Evolutionary conservation across 1,140 invertebrate species (phyloP).

Genomic region (Pseudomyrmex gracilis): DNA sequence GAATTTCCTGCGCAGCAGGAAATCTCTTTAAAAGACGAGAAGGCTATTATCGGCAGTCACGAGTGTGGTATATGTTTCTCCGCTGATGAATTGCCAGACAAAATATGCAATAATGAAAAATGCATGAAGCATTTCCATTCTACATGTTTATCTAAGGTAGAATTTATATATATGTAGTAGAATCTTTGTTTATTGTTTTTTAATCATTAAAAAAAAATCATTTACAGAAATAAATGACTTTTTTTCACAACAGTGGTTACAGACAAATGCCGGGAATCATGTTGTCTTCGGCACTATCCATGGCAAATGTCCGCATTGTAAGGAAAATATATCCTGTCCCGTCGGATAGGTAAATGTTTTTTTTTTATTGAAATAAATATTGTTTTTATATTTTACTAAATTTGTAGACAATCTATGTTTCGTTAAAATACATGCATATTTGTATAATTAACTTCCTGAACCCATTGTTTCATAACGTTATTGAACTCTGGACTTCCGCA

Average conservation of each 20-base stretch:
- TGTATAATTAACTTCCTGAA: constrained; percentile 66
- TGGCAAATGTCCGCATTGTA: constrained; percentile 82
- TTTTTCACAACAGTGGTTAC: constrained; percentile 81
- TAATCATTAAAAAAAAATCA: constrained; percentile 13
- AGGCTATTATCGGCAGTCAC: constrained; percentile 75
- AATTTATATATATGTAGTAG: constrained; percentile 24
- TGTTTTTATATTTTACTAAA: background rate
- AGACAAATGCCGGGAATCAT: constrained; percentile 78
- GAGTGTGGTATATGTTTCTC: constrained; percentile 84
- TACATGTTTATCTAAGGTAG: constrained; percentile 79
- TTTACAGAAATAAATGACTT: background rate
- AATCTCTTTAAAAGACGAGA: constrained; percentile 17
- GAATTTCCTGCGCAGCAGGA: constrained; percentile 75
- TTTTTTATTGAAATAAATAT: constrained; percentile 4
- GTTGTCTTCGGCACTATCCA: constrained; percentile 80
- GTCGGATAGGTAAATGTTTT: constrained; percentile 48
- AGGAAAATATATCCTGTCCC: constrained; percentile 78
- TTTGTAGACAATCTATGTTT: constrained; percentile 26
- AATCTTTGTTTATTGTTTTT: no score
- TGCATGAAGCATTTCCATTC: constrained; percentile 81
- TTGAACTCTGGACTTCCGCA: constrained; percentile 81
- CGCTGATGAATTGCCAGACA: constrained; percentile 72
- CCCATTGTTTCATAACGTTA: constrained; percentile 64
- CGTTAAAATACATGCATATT: constrained; percentile 77
- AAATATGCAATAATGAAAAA: constrained; percentile 81